Base-by-base conservation (phyloP, 2,113 vertebrate species). In the Andinoacara biseriatus region DNA sequence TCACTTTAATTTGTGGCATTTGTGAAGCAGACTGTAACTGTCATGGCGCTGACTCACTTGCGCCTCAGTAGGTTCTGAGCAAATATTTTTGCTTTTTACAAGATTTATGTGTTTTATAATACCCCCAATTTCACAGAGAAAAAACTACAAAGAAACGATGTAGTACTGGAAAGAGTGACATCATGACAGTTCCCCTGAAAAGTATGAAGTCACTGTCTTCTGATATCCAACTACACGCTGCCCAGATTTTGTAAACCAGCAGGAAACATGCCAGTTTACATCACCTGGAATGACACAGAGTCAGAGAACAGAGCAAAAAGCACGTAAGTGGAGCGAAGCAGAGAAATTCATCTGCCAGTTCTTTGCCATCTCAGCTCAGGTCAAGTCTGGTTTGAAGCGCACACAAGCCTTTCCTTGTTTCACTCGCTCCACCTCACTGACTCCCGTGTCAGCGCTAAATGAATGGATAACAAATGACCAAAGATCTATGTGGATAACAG, bases 221-320 rank as follows among this genome's bases (percentile, higher is more conserved):
- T 74, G 14, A 60, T 61, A 65, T 85, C 76, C 60, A 52, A 79
- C 67, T 33, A 58, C 81, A 3, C 78, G 82, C 83, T 52, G 65
- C 43, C 81, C 80, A 84, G 77, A 75, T 82, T 46, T 59, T 78
- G 90, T 86, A 65, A 69, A 56, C 74, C 15, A 10, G 49, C 83
- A 33, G 88, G 82, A 90, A 76, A 75, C 57, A 4, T 35, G 92
- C 90, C 92, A 93, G 79, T 67, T 91, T 84, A 84, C 88, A 65
- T 90, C 86, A 90, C 89, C 89, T 92, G 80, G 77, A 81, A 82
- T 87, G 74, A 82, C 22, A 43, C 40, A 57, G 69, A 59, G 80
- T 78, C 14, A 82, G 84, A 90, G 77, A 88, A 87, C 65, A 78
- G 81, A 86, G 74, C 74, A 65, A 57, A 80, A 88, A 9, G 22